These are phyloP conservation scores for Phanerotoma sp. DNA, from an alignment of 2,888 invertebrate genomes.

Conservation along the genomic window DNA sequence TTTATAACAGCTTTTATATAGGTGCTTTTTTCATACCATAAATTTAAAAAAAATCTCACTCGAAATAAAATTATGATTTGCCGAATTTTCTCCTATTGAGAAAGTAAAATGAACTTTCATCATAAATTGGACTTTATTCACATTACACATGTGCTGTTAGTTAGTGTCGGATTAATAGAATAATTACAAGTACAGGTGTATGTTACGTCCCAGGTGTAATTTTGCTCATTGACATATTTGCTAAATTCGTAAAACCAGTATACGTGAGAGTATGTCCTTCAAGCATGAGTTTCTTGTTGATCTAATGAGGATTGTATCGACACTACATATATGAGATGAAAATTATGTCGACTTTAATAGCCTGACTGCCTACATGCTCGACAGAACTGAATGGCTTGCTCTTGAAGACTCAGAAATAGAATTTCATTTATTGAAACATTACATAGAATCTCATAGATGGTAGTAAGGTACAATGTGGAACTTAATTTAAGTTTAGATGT, in stretches of 20 bases:
- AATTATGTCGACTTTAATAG: conserved; percentile 14
- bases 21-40: too few species aligned
- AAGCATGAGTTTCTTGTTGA: not conserved
- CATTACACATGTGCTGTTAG: not conserved
- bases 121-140: not conserved
- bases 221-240: conserved; percentile 11
- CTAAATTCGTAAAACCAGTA: conserved; percentile 18
- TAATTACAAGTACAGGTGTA: conserved; percentile 15
- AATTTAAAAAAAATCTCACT: too few species aligned
- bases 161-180: conserved; percentile 7
- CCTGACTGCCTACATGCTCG: conserved; percentile 14
- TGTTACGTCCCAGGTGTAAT: conserved; percentile 6
- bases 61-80: too few species aligned
- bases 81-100: too few species aligned
- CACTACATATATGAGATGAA: conserved; percentile 9
- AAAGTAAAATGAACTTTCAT: not conserved
- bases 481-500: too few species aligned
- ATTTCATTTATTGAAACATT: conserved; percentile 11
- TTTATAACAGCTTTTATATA: too few species aligned
- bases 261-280: conserved; percentile 24
- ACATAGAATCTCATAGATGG: not conserved
- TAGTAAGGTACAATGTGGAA: too few species aligned
- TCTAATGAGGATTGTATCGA: conserved; percentile 4
- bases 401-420: conserved; percentile 13
- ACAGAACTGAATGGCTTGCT: conserved; percentile 8